Evolutionary conservation across 2,113 vertebrate genomes (phyloP).

Genomic region (Pica pica): DNA sequence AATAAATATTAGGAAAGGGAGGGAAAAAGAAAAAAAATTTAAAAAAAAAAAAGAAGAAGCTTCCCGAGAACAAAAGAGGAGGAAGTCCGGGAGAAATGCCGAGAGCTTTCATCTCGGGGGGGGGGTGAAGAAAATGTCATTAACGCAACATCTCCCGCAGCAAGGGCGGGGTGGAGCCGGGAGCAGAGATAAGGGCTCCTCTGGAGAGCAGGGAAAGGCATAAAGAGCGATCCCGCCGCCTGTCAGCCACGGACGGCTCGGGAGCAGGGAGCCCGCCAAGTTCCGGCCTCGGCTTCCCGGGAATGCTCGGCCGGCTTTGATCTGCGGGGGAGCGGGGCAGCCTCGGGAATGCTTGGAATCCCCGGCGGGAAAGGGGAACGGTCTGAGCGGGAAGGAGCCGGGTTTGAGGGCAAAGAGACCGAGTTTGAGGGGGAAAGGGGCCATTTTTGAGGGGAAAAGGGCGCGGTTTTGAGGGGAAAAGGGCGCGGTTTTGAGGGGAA

Average conservation of each 20-base stretch:
- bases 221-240: constrained; percentile 8
- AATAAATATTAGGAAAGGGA: constrained; percentile 63
- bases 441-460: neutral
- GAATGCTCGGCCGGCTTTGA: constrained; percentile 20
- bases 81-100: constrained; percentile 53
- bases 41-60: neutral
- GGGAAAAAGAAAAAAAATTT: no score
- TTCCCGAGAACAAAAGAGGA: constrained; percentile 63
- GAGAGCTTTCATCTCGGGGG: constrained; percentile 47
- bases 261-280: neutral
- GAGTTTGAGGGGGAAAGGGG: neutral
- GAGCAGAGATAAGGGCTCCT: constrained; percentile 48
- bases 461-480: no score
- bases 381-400: no score
- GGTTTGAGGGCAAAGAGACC: neutral
- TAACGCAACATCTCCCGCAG: neutral
- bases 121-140: neutral
- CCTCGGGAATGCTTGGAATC: neutral
- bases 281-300: constrained; percentile 22
- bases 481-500: neutral
- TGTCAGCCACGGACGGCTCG: neutral
- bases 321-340: neutral
- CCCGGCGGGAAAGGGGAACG: neutral
- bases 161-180: neutral
- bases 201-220: constrained; percentile 48